phyloP scores from a whole-genome alignment of 2,113 vertebrate species.

The Lates calcarifer region DNA sequence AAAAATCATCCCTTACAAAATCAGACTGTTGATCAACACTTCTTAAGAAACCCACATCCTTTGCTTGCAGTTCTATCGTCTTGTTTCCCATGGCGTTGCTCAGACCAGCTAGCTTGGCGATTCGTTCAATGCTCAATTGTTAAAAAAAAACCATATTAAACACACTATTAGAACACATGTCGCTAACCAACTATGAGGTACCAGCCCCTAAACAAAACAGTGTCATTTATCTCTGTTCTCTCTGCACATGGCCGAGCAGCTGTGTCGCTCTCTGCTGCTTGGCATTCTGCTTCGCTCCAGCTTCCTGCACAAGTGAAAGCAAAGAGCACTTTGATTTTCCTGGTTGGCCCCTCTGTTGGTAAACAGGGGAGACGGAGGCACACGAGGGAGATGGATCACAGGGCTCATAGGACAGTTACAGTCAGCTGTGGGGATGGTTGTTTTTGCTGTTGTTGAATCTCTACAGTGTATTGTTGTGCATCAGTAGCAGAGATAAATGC shows the following conservation, averaged over 20 bases:
- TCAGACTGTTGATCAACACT: slow-evolving; percentile 1
- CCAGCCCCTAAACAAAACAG: slow-evolving; percentile 34
- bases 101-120: background rate
- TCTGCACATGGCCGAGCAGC: slow-evolving; percentile 77
- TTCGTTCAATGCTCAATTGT: background rate
- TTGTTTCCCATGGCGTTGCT: background rate
- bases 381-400: slow-evolving; percentile 51
- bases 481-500: slow-evolving; percentile 14
- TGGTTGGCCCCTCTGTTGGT: slow-evolving; percentile 68
- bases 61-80: background rate
- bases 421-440: slow-evolving; percentile 27
- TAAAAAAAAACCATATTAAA: slow-evolving; percentile 13
- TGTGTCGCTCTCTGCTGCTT: slow-evolving; percentile 79
- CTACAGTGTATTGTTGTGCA: background rate
- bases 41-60: background rate
- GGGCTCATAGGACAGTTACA: slow-evolving; percentile 15
- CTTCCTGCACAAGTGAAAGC: slow-evolving; percentile 78
- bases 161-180: slow-evolving; percentile 20
- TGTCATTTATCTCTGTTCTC: slow-evolving; percentile 60
- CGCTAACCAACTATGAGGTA: slow-evolving; percentile 23
- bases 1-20: slow-evolving; percentile 15
- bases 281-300: slow-evolving; percentile 78
- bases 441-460: slow-evolving; percentile 8
- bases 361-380: slow-evolving; percentile 68
- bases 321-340: slow-evolving; percentile 82